Conservation (phyloP, 2,888 invertebrate species). For the Drosophila rubida region DNA sequence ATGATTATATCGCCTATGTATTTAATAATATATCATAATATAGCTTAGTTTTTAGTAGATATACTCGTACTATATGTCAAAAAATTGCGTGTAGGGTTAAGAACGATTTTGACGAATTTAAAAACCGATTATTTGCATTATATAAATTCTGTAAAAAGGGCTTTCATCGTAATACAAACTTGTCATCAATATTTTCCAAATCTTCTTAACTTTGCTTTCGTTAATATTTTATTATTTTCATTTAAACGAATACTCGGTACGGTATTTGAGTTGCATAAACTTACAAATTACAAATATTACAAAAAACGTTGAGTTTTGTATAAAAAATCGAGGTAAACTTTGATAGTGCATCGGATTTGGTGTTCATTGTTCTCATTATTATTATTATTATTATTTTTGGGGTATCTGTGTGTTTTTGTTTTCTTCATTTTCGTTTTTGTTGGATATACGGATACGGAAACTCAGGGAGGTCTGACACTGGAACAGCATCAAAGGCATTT, state of each 20-base stretch:
- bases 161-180: constrained; percentile 58
- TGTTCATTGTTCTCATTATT: constrained; percentile 22
- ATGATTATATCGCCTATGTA: constrained; percentile 64
- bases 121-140: constrained; percentile 70
- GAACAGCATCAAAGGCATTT: constrained; percentile 56
- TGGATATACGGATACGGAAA: constrained; percentile 43
- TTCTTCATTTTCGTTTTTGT: constrained; percentile 12
- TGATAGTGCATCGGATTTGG: constrained; percentile 78
- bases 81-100: constrained; percentile 62
- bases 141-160: constrained; percentile 77
- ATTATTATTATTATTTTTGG: constrained; percentile 5
- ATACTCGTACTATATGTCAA: constrained; percentile 55
- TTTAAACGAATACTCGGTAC: constrained; percentile 21
- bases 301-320: constrained; percentile 71
- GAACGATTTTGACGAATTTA: constrained; percentile 65
- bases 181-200: constrained; percentile 4
- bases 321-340: constrained; percentile 79
- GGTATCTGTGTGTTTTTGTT: constrained; percentile 4
- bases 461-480: constrained; percentile 43
- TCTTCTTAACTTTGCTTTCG: constrained; percentile 9
- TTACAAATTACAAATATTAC: constrained; percentile 64
- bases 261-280: constrained; percentile 47
- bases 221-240: constrained; percentile 8
- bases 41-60: constrained; percentile 47
- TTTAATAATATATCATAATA: constrained; percentile 19